Evolutionary conservation across 2,113 vertebrate genomes (phyloP), one percentile per base, ranked within the genome.

Genomic region (Melanerpes formicivorus): DNA sequence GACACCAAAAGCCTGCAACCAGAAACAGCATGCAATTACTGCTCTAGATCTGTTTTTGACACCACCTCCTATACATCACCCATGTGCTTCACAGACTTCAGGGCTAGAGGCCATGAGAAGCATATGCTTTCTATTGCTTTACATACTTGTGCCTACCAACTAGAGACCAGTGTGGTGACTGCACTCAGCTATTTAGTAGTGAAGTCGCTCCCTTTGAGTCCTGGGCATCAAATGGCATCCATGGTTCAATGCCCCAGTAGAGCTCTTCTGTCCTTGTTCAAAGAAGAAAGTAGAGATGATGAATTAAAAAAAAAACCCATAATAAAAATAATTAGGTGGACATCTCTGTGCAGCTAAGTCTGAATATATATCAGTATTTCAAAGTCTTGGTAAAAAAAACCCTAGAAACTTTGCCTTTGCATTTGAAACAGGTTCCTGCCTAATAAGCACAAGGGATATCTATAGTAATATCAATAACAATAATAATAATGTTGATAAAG

Each of bases 401-500:
- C 1, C 54, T 42, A 60, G 59, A 85, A 82, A 74, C 14, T 76
- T 80, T 52, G 50, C 29, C 22, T 50, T 69, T 19, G 5, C 18
- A 6, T 59, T 27, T 26, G 26, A 93, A 88, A 59, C 14, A 73
- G 27, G 14, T 16, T 89, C 42, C 84, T 4, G 3, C 34, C 50
- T 75, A 84, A 80, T 58, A 91, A 87, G 40, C 18, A 80, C 40
- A 74, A 80, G 21, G 60, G 37, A 74, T 77, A 56, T 21, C 42
- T 80, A 17, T 12, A 63, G 52, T 19, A 83, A 76, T 89, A 89
- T 74, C 81, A 93, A 82, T 93, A 93, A 75, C 34, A 81, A 87
- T 46, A 84, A 90, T 87, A 84, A 90, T 87, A 32, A 56, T 21
- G 19, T 65, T 93, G 85, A 84, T 87, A 94, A 84, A 90, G 52